Evolutionary conservation across 1,140 invertebrate species (phyloP).

Genomic region (Rhopalosiphum padi): DNA sequence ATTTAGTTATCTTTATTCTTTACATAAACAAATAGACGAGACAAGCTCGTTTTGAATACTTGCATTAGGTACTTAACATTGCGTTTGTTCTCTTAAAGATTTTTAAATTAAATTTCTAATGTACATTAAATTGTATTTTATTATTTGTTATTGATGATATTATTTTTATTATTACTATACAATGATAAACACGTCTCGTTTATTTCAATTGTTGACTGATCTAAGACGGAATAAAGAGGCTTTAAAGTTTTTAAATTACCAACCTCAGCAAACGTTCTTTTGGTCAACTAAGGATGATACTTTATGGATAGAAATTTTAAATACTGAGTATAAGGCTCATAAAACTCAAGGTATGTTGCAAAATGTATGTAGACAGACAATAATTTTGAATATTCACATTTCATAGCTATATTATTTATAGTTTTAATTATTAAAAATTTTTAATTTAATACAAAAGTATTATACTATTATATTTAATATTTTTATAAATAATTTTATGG

Average conservation of each 20-base stretch:
- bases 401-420: background rate
- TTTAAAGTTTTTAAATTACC: slow-evolving; percentile 19
- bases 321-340: slow-evolving; percentile 32
- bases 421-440: background rate
- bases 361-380: background rate
- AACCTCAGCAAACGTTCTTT: slow-evolving; percentile 13
- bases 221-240: background rate
- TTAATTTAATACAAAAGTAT: background rate
- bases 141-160: background rate
- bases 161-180: background rate
- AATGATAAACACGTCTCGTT: slow-evolving; percentile 2
- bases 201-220: background rate
- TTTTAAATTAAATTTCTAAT: background rate
- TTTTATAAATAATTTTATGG: background rate
- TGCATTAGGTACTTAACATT: background rate
- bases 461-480: background rate
- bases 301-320: slow-evolving; percentile 40
- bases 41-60: background rate
- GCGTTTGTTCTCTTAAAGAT: background rate
- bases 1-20: background rate
- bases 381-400: background rate
- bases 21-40: background rate
- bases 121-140: background rate
- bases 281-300: slow-evolving; percentile 39
- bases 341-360: slow-evolving; percentile 43